Evolutionary conservation across 2,113 vertebrate species (phyloP), one percentile per base, ranked within the genome.

Genomic region (Oryzias javanicus): DNA sequence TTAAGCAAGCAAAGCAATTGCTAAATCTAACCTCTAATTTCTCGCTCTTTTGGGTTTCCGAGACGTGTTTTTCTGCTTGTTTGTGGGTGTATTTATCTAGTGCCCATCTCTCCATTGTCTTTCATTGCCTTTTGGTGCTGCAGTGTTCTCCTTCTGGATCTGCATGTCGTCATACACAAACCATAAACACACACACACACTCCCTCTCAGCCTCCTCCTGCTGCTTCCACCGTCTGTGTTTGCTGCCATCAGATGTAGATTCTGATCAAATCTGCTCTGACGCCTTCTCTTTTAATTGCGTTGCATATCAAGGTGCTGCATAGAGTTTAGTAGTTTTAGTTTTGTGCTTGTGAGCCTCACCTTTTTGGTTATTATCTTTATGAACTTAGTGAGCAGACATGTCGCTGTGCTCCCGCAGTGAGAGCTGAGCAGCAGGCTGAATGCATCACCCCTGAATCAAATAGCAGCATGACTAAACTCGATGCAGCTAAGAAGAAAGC

Each of bases 181-280:
- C 35, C 64, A 63, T 49, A 67, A 57, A 51, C 54, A 75, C 70
- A 67, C 53, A 57, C 68, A 58, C 57, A 53, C 50, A 52, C 44
- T 55, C 56, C 54, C 49, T 55, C 57, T 41, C 47, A 60, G 42
- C 68, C 67, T 64, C 51, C 82, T 56, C 62, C 60, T 73, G 61
- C 70, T 17, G 59, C 78, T 74, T 85, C 74, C 84, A 74, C 83
- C 73, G 76, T 89, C 90, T 89, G 88, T 89, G 86, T 91, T 84
- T 90, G 81, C 83, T 76, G 61, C 83, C 85, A 81, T 85, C 78
- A 88, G 76, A 89, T 82, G 51, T 53, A 62, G 67, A 60, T 77
- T 80, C 81, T 56, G 80, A 90, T 89, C 67, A 74, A 85, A 86
- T 90, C 87, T 88, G 73, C 72, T 75, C 76, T 81, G 74, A 74